These are phyloP conservation scores for Lampris incognitus DNA, from an alignment of 2,113 vertebrate species.

Conservation along the genomic window DNA sequence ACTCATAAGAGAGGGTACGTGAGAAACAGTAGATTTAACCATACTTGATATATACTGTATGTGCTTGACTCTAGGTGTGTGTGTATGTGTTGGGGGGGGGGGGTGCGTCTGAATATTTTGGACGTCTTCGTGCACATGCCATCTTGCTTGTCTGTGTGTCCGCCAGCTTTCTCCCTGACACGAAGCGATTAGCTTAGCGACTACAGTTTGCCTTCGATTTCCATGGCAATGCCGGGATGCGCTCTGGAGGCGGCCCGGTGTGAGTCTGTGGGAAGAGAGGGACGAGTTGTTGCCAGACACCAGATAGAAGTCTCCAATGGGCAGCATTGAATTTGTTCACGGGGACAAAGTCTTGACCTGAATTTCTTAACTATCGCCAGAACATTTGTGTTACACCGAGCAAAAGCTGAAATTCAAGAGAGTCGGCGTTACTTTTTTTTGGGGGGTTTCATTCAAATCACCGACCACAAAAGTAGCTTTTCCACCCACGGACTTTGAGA, in stretches of 20 bases:
- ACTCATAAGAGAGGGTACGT: constrained; percentile 4
- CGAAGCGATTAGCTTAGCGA: background rate
- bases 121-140: background rate
- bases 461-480: background rate
- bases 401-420: constrained; percentile 13
- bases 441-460: constrained; percentile 12
- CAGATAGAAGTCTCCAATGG: background rate
- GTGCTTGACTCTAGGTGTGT: background rate
- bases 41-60: background rate
- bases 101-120: constrained; percentile 1
- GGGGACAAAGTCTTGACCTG: background rate
- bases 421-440: background rate
- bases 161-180: constrained; percentile 2
- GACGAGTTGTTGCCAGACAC: background rate
- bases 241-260: constrained; percentile 1
- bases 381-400: background rate
- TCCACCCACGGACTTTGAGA: constrained; percentile 1
- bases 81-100: background rate
- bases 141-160: background rate
- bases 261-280: background rate
- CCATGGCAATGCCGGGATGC: constrained; percentile 13
- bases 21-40: constrained; percentile 5
- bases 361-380: background rate
- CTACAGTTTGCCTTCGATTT: constrained; percentile 14
- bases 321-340: background rate